Conservation (phyloP, 2,797 vertebrate genomes). For the Myotis pilosus region DNA sequence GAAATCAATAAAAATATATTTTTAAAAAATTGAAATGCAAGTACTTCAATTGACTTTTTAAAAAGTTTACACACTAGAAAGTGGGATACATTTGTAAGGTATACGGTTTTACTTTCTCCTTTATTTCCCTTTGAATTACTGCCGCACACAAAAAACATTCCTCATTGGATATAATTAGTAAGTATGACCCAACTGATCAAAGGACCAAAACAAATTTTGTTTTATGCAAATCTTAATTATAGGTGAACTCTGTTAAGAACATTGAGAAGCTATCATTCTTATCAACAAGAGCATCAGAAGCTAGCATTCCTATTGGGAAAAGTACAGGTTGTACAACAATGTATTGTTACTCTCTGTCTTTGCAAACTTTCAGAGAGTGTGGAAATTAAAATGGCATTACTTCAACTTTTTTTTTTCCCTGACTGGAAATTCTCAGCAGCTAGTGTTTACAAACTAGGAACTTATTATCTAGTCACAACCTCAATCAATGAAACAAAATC, state of each 20-base stretch:
- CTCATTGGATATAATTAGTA: background rate
- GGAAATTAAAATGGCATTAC: constrained; percentile 28
- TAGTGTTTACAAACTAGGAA: background rate
- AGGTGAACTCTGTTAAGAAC: background rate
- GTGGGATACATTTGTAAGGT: background rate
- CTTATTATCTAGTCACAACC: background rate
- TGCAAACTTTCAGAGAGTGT: constrained; percentile 54
- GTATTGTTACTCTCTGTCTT: constrained; percentile 5
- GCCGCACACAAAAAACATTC: background rate
- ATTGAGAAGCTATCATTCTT: background rate
- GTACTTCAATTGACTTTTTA: background rate
- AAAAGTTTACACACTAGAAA: background rate
- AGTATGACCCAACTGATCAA: background rate
- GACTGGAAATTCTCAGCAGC: constrained; percentile 16
- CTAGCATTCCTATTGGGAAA: constrained; percentile 39
- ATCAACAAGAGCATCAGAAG: background rate
- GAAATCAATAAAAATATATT: no score
- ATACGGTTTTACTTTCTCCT: background rate
- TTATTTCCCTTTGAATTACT: background rate
- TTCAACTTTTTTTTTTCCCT: background rate
- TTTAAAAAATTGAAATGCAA: background rate
- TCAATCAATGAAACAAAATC: background rate
- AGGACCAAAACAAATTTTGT: background rate
- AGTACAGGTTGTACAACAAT: background rate
- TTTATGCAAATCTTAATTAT: background rate